These are phyloP conservation scores for Gadopsis marmoratus DNA, from an alignment of 2,797 vertebrate genomes.

Conservation along the genomic window DNA sequence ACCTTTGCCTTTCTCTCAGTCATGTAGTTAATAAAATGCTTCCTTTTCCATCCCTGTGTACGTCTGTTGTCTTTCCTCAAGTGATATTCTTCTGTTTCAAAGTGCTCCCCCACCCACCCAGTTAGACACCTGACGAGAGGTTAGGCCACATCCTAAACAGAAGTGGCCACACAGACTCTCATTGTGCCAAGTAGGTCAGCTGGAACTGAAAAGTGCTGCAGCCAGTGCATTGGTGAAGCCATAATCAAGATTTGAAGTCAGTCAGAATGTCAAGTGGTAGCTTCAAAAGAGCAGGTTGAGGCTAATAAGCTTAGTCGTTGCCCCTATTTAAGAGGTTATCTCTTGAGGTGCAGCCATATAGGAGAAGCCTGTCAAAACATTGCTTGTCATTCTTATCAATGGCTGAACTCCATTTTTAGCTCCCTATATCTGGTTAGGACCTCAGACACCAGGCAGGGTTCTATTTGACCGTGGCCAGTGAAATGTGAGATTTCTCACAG, in stretches of 20 bases:
- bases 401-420: conserved; percentile 48
- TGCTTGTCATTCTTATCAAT: conserved; percentile 26
- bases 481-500: conserved; percentile 47
- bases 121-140: conserved; percentile 17
- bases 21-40: background rate
- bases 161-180: conserved; percentile 27
- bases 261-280: background rate
- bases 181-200: background rate
- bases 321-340: background rate
- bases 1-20: background rate
- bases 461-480: conserved; percentile 39
- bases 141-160: conserved; percentile 50
- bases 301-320: too few species aligned
- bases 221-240: background rate
- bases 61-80: background rate
- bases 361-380: conserved; percentile 10
- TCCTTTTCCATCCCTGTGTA: background rate
- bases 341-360: background rate
- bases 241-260: background rate
- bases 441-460: conserved; percentile 39
- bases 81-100: background rate
- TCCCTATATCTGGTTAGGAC: conserved; percentile 12
- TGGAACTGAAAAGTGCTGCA: background rate
- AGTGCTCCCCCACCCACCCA: background rate
- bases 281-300: background rate